A percentile compares a stretch with the other conserved stretches of the same genome.
phyloP scores from a whole-genome alignment of 2,113 vertebrate genomes.

The Pseudolaguvia tuberculata region DNA sequence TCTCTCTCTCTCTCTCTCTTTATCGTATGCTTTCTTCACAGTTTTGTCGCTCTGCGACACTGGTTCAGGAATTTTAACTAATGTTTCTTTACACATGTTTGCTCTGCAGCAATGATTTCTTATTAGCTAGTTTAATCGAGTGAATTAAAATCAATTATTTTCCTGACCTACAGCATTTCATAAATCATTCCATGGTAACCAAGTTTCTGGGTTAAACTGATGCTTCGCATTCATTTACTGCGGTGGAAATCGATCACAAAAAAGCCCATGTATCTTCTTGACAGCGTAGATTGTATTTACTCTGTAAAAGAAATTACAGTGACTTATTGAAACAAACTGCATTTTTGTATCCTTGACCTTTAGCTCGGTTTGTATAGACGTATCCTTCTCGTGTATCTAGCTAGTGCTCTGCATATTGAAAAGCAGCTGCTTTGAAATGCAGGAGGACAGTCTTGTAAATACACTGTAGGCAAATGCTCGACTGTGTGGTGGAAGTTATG shows the following conservation, averaged over 20 bases:
- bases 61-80: slow-evolving; percentile 2
- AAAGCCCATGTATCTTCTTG: slow-evolving; percentile 67
- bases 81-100: slow-evolving; percentile 53
- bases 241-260: slow-evolving; percentile 65
- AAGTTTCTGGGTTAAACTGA: slow-evolving; percentile 61
- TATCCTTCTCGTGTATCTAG: slow-evolving; percentile 54
- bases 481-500: neutral
- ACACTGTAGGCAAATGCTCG: slow-evolving; percentile 41
- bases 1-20: neutral
- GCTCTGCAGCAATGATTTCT: slow-evolving; percentile 63
- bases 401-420: slow-evolving; percentile 46
- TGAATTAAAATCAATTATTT: slow-evolving; percentile 68
- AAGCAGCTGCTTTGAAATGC: slow-evolving; percentile 32
- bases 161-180: slow-evolving; percentile 53
- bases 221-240: slow-evolving; percentile 60
- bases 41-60: slow-evolving; percentile 3
- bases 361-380: slow-evolving; percentile 46
- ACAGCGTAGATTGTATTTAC: slow-evolving; percentile 69
- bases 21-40: slow-evolving; percentile 5
- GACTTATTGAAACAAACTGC: slow-evolving; percentile 56
- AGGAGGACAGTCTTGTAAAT: slow-evolving; percentile 23
- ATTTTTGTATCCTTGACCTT: slow-evolving; percentile 61
- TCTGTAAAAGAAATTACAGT: slow-evolving; percentile 60
- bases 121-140: slow-evolving; percentile 69
- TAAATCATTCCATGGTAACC: slow-evolving; percentile 61